Conservation (phyloP, 2,888 invertebrate species). For the Dermolepida albohirtum region DNA sequence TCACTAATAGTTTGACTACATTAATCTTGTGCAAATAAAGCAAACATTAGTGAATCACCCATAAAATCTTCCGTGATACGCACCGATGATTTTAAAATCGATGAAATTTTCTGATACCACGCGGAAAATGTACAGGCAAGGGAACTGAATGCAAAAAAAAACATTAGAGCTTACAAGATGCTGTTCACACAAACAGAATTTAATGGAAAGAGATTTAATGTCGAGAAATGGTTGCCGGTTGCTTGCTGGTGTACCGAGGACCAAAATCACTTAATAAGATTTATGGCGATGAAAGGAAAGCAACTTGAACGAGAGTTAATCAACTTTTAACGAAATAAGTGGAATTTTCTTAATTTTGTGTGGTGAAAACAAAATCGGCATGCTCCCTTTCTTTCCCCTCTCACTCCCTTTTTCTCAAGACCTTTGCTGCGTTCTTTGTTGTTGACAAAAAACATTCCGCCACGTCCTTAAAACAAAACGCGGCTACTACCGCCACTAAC, state of each 20-base stretch:
- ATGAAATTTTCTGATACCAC: background rate
- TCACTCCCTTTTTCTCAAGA: too few species aligned
- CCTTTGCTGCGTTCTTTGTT: background rate
- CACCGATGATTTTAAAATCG: too few species aligned
- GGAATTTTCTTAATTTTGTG: slow-evolving; percentile 38
- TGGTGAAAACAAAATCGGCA: slow-evolving; percentile 3
- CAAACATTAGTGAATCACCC: too few species aligned
- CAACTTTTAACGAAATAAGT: slow-evolving; percentile 44
- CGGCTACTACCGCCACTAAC: background rate
- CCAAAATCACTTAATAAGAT: slow-evolving; percentile 44
- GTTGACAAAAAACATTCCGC: slow-evolving; percentile 11
- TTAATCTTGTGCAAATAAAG: too few species aligned
- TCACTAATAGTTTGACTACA: too few species aligned
- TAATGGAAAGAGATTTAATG: slow-evolving; percentile 30
- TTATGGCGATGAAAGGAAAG: slow-evolving; percentile 44
- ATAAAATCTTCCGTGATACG: too few species aligned
- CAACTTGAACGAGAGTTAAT: slow-evolving; percentile 43
- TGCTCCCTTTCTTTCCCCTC: background rate
- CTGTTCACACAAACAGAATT: slow-evolving; percentile 27
- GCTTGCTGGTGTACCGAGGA: slow-evolving; percentile 8
- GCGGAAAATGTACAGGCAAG: background rate
- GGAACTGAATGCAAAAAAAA: background rate
- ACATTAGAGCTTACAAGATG: slow-evolving; percentile 23
- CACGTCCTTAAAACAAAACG: slow-evolving; percentile 4
- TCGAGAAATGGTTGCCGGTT: background rate